Base-by-base conservation (phyloP, 64 coral and sea anemone genomes). In the Hydrozoanthus tunicans region DNA sequence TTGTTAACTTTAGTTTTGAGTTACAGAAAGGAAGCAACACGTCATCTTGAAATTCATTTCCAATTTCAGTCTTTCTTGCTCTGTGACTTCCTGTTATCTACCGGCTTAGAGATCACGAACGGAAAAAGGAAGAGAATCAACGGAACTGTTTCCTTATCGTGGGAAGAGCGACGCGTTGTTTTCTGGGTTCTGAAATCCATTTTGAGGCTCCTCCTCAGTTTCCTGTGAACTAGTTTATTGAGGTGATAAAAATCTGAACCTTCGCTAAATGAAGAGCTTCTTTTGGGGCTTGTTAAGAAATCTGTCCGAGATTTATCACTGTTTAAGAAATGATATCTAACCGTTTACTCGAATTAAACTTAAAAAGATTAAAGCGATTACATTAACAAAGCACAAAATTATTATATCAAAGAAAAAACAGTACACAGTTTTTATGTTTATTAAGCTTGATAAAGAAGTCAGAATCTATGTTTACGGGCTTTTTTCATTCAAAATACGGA, bases 81-180 rank as follows among this genome's bases (percentile, higher is more conserved):
- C 53, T 51, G 25, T 26, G 72, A 76, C 27, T 76, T 76, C 72
- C 72, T 27, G 72, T 76, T 26, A 76, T 11, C 10, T 11, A 76
- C 70, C 70, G 70, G 70, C 5, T 73, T 73, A 73, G 70, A 73
- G 32, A 24, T 76, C 72, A 76, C 72, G 72, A 76, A 76, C 72
- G 72, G 72, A 76, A 76, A 73, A 12, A 76, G 72, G 72, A 76
- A 76, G 27, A 76, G 26, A 76, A 76, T 52, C 5, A 76, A 52
- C 25, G 43, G 72, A 12, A 25, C 43, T 11, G 53, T 32, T 51
- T 76, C 72, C 72, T 76, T 76, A 76, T 76, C 72, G 72, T 76
- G 72, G 72, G 72, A 76, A 76, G 72, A 8, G 5, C 53, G 43
- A 51, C 72, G 53, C 13, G 7, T 76, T 51, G 53, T 73, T 73